Conservation (phyloP, 2,113 vertebrate genomes). For the Peromyscus polionotus region DNA sequence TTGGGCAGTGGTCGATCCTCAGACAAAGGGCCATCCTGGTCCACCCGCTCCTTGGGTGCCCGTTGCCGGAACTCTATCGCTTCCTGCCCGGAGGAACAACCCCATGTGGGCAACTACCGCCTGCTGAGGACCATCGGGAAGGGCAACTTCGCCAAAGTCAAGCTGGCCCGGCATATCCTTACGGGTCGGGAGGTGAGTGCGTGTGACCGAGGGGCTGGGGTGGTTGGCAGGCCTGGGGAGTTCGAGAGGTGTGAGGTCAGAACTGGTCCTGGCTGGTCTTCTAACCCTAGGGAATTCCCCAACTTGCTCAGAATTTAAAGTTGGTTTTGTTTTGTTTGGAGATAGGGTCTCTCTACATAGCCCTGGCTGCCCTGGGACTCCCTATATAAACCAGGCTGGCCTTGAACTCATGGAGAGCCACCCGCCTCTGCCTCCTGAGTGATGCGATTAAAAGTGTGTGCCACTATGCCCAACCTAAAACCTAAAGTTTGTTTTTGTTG, state of each 20-base stretch:
- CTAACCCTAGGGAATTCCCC: not conserved
- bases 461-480: no score
- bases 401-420: no score
- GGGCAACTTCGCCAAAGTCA: conserved; percentile 97
- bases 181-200: conserved; percentile 93
- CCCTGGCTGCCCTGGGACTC: not conserved
- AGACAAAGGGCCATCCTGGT: conserved; percentile 94
- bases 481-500: not conserved
- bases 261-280: not conserved
- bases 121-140: conserved; percentile 96
- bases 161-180: conserved; percentile 94
- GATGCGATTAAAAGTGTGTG: not conserved
- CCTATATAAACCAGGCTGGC: not conserved
- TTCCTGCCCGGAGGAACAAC: conserved; percentile 94
- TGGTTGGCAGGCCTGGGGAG: fast-evolving
- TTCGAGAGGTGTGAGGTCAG: no score
- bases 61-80: conserved; percentile 96
- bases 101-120: conserved; percentile 96
- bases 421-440: not conserved
- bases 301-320: not conserved
- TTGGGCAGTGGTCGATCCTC: conserved; percentile 93
- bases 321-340: not conserved
- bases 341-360: no score
- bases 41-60: conserved; percentile 93
- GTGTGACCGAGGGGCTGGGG: fast-evolving